These are phyloP conservation scores for Pseudorasbora parva DNA, from an alignment of 2,113 vertebrate species.

Conservation along the genomic window DNA sequence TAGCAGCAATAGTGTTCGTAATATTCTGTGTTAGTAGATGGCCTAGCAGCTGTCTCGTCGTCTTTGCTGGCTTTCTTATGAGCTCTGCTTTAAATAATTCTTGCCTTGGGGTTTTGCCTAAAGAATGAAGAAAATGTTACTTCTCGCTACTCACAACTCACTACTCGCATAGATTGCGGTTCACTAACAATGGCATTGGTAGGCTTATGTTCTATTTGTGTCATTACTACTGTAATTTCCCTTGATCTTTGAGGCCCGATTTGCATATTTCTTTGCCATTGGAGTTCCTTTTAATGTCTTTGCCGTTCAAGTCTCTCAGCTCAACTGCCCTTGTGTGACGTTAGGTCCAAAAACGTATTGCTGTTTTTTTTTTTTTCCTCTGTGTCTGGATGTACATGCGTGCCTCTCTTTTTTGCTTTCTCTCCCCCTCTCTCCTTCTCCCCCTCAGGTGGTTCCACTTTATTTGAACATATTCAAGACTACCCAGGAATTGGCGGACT, in stretches of 20 bases:
- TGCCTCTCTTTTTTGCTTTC: no score
- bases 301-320: constrained; percentile 56
- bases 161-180: not conserved
- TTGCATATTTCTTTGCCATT: constrained; percentile 32
- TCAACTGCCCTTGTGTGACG: constrained; percentile 58
- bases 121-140: not conserved
- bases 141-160: no score
- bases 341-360: no score
- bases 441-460: no score
- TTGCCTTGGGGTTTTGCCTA: constrained; percentile 15
- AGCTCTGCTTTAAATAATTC: constrained; percentile 25
- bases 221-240: constrained; percentile 21
- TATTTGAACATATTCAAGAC: no score
- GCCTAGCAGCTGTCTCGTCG: not conserved
- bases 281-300: constrained; percentile 16
- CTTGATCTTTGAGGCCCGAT: constrained; percentile 39
- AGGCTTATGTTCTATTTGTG: not conserved
- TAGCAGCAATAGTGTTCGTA: not conserved
- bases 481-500: no score
- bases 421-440: no score
- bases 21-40: not conserved
- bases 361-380: no score
- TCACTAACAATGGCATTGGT: not conserved
- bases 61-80: constrained; percentile 4
- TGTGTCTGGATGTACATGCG: no score